A percentile compares a stretch with the other conserved stretches of the same genome.
Evolutionary conservation across 2,113 vertebrate genomes (phyloP).

Genomic region (Sylvilagus bachmani): DNA sequence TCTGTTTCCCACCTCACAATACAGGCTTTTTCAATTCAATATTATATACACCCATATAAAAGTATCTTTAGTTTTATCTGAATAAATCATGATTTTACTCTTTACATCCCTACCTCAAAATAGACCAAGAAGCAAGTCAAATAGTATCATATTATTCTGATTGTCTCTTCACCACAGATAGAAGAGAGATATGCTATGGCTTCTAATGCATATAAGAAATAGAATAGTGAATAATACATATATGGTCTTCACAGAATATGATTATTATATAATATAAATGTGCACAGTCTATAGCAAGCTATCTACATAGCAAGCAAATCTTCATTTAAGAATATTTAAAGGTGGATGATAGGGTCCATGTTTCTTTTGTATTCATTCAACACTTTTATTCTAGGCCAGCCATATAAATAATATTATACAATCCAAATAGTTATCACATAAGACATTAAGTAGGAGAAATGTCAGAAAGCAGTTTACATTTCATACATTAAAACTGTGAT

Average conservation of each 20-base stretch:
- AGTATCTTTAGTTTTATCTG: not conserved
- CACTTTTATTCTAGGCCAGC: not conserved
- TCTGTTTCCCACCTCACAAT: not conserved
- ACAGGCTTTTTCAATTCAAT: not conserved
- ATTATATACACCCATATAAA: not conserved
- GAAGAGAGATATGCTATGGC: not conserved
- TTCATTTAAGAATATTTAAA: not conserved
- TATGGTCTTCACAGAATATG: not conserved
- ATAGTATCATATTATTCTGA: not conserved
- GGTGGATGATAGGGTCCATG: not conserved
- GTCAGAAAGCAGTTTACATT: not conserved
- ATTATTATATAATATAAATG: not conserved
- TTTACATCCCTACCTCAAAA: not conserved
- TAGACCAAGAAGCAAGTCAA: not conserved
- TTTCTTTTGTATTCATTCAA: constrained; percentile 6
- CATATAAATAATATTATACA: not conserved
- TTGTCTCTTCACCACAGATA: not conserved
- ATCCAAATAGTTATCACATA: not conserved
- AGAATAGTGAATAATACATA: not conserved
- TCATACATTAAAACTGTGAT: not conserved
- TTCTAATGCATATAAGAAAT: not conserved
- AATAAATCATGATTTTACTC: not conserved
- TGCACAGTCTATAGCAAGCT: not conserved
- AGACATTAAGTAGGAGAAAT: not conserved
- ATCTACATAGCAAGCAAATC: not conserved